Evolutionary conservation across 23 tunicate species (phyloP).

Genomic region (Ciona savignyi): DNA sequence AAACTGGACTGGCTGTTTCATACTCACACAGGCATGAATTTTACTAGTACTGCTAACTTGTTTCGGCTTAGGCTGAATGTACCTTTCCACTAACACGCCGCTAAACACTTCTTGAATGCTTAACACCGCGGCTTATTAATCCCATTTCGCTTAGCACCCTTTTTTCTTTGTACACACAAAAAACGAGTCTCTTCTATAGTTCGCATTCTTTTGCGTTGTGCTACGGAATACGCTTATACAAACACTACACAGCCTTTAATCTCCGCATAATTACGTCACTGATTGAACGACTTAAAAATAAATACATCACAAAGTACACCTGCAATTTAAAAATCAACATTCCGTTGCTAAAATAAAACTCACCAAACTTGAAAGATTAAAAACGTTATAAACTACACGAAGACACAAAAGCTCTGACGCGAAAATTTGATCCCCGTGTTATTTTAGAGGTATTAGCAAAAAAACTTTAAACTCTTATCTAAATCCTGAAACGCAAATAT

Average conservation of each 20-base stretch:
- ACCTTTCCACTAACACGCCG: too few relatives aligned
- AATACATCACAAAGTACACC: too few relatives aligned
- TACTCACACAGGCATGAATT: too few relatives aligned
- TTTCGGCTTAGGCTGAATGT: too few relatives aligned
- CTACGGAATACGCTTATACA: too few relatives aligned
- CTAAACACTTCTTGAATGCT: too few relatives aligned
- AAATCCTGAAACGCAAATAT: background rate
- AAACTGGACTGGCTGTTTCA: too few relatives aligned
- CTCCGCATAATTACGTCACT: background rate
- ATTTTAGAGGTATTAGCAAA: background rate
- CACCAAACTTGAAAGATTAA: background rate
- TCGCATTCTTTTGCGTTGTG: too few relatives aligned
- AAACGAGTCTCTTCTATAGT: background rate
- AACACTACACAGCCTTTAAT: background rate
- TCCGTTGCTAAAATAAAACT: background rate
- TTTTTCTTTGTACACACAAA: background rate
- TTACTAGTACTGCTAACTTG: too few relatives aligned
- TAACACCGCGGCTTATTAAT: too few relatives aligned
- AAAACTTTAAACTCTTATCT: background rate
- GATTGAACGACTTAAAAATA: background rate
- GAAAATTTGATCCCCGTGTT: background rate
- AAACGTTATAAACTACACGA: too few relatives aligned
- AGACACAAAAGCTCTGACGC: too few relatives aligned
- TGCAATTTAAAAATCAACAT: background rate
- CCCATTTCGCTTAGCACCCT: background rate